A percentile compares a stretch with the other conserved stretches of the same genome.
Conservation (phyloP, 2,797 vertebrate genomes). For the Enteromius radiatus region DNA sequence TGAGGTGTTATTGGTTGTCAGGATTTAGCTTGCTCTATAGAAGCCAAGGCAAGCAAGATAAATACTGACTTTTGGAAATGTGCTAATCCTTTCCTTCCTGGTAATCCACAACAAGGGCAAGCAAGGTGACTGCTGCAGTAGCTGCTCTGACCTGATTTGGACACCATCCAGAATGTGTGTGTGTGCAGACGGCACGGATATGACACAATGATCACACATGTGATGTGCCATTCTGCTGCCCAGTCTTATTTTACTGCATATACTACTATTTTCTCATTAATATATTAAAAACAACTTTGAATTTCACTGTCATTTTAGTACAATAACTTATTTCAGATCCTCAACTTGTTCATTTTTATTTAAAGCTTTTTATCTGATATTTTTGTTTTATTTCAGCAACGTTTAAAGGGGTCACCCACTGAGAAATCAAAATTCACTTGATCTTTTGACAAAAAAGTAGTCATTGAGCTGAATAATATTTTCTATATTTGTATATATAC, state of each 20-base stretch:
- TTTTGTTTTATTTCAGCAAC: background rate
- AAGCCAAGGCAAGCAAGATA: slow-evolving; percentile 67
- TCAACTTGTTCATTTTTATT: too few relatives aligned
- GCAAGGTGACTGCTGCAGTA: slow-evolving; percentile 72
- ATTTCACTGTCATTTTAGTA: background rate
- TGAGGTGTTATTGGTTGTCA: slow-evolving; percentile 56
- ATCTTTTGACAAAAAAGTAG: too few relatives aligned
- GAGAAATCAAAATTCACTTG: too few relatives aligned
- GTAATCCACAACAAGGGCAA: slow-evolving; percentile 76
- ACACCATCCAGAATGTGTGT: slow-evolving; percentile 12
- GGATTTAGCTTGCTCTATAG: slow-evolving; percentile 70
- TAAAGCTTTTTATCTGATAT: background rate
- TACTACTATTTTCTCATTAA: too few relatives aligned
- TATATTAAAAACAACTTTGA: background rate
- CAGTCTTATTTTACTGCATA: background rate
- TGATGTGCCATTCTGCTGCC: background rate
- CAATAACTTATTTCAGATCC: too few relatives aligned
- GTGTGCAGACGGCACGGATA: background rate
- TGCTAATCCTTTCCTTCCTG: slow-evolving; percentile 74
- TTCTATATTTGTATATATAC: too few relatives aligned
- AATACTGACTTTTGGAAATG: slow-evolving; percentile 71
- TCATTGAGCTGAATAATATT: too few relatives aligned
- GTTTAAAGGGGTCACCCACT: background rate
- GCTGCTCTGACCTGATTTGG: slow-evolving; percentile 62
- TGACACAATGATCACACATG: background rate